phyloP scores from a whole-genome alignment of 2,113 vertebrate species.

The Toxostoma redivivum region DNA sequence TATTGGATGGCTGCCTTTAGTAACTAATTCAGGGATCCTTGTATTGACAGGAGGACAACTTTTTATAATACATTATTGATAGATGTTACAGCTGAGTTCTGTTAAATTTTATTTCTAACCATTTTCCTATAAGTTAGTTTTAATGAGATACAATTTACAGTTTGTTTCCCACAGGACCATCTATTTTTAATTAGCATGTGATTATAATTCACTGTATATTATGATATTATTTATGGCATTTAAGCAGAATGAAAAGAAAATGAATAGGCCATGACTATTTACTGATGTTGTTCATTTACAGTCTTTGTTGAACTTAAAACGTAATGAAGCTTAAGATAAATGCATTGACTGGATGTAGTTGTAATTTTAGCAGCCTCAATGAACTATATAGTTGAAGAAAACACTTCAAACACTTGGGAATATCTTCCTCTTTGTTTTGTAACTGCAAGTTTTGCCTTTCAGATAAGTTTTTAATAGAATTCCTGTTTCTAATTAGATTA shows the following conservation, averaged over 20 bases:
- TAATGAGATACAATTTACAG: not conserved
- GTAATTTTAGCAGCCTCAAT: not conserved
- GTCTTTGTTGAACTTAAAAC: not conserved
- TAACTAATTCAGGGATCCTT: not conserved
- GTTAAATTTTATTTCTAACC: not conserved
- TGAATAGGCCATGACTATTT: not conserved
- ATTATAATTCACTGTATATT: not conserved
- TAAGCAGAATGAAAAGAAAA: not conserved
- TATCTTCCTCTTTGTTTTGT: not conserved
- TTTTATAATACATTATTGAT: slow-evolving; percentile 27
- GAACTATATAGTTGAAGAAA: not conserved
- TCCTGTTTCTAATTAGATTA: not conserved
- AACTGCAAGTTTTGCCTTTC: not conserved
- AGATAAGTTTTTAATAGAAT: not conserved
- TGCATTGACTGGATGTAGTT: not conserved
- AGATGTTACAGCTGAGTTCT: not conserved
- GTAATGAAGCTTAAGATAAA: not conserved
- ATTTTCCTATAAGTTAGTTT: not conserved
- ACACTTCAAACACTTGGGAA: not conserved
- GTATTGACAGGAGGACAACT: not conserved
- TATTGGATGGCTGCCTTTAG: not conserved
- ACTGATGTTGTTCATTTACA: not conserved
- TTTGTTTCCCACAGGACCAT: not conserved
- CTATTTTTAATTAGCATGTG: not conserved
- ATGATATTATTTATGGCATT: not conserved